Conservation (phyloP, 2,797 vertebrate species). For the Hippocampus kuda region DNA sequence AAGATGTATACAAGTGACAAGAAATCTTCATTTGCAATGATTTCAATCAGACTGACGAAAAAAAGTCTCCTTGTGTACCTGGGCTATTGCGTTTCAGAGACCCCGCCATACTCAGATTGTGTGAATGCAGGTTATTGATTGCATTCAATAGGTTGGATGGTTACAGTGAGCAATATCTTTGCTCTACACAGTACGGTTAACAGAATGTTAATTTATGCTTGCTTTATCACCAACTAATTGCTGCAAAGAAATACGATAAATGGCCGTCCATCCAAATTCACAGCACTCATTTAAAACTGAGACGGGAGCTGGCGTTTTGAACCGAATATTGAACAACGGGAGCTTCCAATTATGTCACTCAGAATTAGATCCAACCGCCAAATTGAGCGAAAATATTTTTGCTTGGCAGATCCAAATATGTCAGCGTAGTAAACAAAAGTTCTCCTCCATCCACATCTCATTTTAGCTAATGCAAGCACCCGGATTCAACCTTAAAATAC, state of each 20-base stretch:
- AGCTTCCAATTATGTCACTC: not conserved
- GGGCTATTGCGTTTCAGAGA: too few relatives aligned
- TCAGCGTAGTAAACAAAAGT: not conserved
- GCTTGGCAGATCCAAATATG: not conserved
- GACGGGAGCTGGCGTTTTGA: not conserved
- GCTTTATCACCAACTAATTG: not conserved
- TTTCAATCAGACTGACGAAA: too few relatives aligned
- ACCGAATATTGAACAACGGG: not conserved
- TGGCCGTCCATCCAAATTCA: not conserved
- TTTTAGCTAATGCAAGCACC: constrained; percentile 13
- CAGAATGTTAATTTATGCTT: not conserved
- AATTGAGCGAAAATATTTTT: not conserved
- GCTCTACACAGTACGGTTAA: not conserved
- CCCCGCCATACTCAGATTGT: not conserved
- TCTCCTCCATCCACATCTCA: not conserved
- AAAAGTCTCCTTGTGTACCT: too few relatives aligned
- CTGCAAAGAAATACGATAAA: not conserved
- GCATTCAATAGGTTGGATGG: not conserved
- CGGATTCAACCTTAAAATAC: constrained; percentile 21
- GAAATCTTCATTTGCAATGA: too few relatives aligned
- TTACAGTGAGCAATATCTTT: not conserved
- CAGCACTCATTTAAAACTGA: not conserved
- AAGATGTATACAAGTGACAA: too few relatives aligned
- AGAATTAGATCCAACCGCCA: not conserved
- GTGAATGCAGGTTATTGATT: not conserved